Percentiles rank a stretch among this genome's conserved stretches.
These are phyloP conservation scores for Euplagia quadripunctaria DNA, from an alignment of 2,888 invertebrate genomes.

Conservation along the genomic window DNA sequence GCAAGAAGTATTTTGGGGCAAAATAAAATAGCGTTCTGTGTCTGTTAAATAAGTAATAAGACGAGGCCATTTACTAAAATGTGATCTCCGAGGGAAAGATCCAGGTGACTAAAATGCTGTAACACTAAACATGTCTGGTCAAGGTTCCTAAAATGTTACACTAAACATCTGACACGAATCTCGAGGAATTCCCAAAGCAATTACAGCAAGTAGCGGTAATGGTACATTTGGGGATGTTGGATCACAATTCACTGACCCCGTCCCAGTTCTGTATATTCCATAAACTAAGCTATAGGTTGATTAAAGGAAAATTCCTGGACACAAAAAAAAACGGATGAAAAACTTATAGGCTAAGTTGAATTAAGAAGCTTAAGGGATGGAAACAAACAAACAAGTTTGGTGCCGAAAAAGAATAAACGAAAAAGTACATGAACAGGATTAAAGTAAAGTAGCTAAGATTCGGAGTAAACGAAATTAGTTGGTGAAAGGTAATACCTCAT, in stretches of 20 bases:
- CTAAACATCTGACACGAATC: conserved; percentile 54
- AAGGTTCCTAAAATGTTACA: conserved; percentile 46
- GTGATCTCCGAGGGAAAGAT: conserved; percentile 45
- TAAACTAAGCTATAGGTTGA: conserved; percentile 50
- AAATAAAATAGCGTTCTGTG: conserved; percentile 52
- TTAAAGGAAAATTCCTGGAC: conserved; percentile 47
- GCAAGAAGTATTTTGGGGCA: conserved; percentile 42
- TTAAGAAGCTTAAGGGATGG: conserved; percentile 50
- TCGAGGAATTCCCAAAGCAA: conserved; percentile 64
- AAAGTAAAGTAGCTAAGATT: conserved; percentile 47
- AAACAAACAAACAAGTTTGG: conserved; percentile 45
- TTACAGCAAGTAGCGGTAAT: conserved; percentile 61
- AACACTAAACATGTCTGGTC: conserved; percentile 45
- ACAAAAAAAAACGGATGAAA: conserved; percentile 50
- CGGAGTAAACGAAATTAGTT: conserved; percentile 52
- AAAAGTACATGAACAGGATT: conserved; percentile 50
- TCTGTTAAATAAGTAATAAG: conserved; percentile 52
- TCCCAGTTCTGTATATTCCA: conserved; percentile 54
- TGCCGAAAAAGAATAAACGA: conserved; percentile 48
- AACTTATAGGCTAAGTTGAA: conserved; percentile 53
- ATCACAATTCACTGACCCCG: conserved; percentile 56
- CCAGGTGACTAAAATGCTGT: conserved; percentile 48
- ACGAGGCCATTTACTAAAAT: conserved; percentile 49
- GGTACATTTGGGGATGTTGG: conserved; percentile 53
- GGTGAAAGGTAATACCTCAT: conserved; percentile 36